A percentile compares a stretch with the other conserved stretches of the same genome.
These are phyloP conservation scores for Myotis myotis DNA, from an alignment of 2,797 vertebrate species.

Conservation along the genomic window DNA sequence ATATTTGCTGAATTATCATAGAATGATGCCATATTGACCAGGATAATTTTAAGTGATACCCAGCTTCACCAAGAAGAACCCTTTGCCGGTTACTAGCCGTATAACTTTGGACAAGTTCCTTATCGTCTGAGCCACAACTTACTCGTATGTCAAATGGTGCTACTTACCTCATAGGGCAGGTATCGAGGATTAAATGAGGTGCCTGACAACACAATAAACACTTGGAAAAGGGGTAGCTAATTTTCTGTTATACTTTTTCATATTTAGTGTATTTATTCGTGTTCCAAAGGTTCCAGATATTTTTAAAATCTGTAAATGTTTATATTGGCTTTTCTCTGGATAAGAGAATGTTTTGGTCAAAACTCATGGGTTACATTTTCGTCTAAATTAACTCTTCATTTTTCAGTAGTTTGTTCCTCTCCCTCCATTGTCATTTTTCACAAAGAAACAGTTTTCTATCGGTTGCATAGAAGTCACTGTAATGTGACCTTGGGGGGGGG, in stretches of 20 bases:
- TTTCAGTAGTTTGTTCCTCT: not conserved
- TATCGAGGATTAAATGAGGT: not conserved
- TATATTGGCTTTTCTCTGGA: not conserved
- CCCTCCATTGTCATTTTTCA: not conserved
- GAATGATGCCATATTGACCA: not conserved
- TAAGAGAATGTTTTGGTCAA: not conserved
- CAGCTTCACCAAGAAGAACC: not conserved
- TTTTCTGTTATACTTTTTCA: not conserved
- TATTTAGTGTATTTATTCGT: not conserved
- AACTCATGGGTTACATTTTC: not conserved
- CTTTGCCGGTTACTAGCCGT: not conserved
- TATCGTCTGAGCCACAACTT: not conserved
- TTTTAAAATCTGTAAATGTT: not conserved
- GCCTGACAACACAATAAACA: not conserved
- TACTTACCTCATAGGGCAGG: not conserved
- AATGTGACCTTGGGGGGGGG: not conserved
- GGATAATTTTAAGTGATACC: conserved; percentile 12
- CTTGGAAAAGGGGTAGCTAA: not conserved
- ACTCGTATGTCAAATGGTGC: not conserved
- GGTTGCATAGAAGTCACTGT: not conserved
- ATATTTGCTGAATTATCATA: not conserved
- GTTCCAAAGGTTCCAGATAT: not conserved
- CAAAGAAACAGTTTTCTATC: not conserved
- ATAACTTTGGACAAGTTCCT: not conserved
- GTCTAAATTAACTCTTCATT: not conserved